Percentiles rank a stretch among this genome's conserved stretches.
These are phyloP conservation scores for Sinella curviseta DNA, from an alignment of 1,140 invertebrate species.

Conservation along the genomic window DNA sequence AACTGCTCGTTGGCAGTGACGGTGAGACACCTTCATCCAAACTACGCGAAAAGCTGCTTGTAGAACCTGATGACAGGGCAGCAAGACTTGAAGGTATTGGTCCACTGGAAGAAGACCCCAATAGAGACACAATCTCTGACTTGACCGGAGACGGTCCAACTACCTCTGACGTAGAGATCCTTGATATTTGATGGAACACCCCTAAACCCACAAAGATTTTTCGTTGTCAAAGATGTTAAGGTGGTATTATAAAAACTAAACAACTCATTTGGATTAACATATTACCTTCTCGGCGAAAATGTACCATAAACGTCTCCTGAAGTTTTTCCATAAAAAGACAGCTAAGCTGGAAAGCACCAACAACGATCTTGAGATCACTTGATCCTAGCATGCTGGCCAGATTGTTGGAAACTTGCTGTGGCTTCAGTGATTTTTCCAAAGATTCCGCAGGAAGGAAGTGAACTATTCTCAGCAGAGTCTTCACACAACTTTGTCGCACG, in stretches of 20 bases:
- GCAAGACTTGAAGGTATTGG: conserved; percentile 14
- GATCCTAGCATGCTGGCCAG: conserved; percentile 98
- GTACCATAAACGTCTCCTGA: conserved; percentile 88
- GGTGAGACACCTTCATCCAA: not conserved
- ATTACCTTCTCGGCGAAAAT: conserved; percentile 92
- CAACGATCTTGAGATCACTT: conserved; percentile 83
- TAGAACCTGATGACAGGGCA: conserved; percentile 8
- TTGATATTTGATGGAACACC: conserved; percentile 49
- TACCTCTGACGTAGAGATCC: conserved; percentile 47
- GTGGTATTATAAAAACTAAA: not conserved
- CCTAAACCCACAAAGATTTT: conserved; percentile 27
- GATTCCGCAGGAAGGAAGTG: conserved; percentile 87
- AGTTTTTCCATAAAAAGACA: conserved; percentile 94
- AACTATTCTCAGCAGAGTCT: conserved; percentile 92
- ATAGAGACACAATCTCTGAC: conserved; percentile 46
- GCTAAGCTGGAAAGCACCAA: conserved; percentile 94
- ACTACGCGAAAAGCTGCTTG: conserved; percentile 3
- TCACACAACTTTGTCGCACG: conserved; percentile 91
- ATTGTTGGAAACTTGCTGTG: conserved; percentile 92
- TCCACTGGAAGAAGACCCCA: conserved; percentile 37
- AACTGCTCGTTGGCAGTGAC: not conserved
- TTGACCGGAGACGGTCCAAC: conserved; percentile 48
- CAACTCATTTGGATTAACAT: too few relatives aligned
- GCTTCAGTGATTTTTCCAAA: conserved; percentile 80
- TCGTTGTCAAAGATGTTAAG: too few relatives aligned